These are phyloP conservation scores for Nicator chloris DNA, from an alignment of 2,113 vertebrate genomes.

Conservation along the genomic window DNA sequence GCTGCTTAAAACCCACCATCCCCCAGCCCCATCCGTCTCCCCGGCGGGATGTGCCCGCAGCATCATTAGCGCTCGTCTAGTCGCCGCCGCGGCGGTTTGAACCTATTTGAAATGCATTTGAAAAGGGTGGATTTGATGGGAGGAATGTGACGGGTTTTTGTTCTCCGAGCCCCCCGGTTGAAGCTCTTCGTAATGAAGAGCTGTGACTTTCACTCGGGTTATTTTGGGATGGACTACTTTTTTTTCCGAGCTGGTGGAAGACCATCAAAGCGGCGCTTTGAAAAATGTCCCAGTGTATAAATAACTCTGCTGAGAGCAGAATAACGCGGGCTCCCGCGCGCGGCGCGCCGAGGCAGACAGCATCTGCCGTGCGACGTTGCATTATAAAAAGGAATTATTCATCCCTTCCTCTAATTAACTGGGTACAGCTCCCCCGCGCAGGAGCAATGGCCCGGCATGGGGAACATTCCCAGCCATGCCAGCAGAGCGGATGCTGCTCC, in stretches of 20 bases:
- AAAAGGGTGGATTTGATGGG: constrained; percentile 58
- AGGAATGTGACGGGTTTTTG: constrained; percentile 57
- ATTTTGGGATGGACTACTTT: constrained; percentile 71
- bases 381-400: constrained; percentile 74
- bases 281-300: constrained; percentile 71
- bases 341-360: constrained; percentile 51
- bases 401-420: constrained; percentile 66
- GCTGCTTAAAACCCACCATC: neutral
- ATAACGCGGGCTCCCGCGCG: constrained; percentile 45
- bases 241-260: constrained; percentile 62
- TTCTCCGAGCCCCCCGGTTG: constrained; percentile 50
- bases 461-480: neutral
- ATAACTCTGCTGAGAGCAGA: constrained; percentile 69
- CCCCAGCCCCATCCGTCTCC: neutral
- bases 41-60: neutral
- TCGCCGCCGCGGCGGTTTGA: neutral
- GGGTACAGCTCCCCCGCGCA: neutral
- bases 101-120: constrained; percentile 60
- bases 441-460: neutral
- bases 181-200: constrained; percentile 59
- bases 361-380: constrained; percentile 28
- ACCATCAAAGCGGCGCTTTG: constrained; percentile 71
- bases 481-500: neutral
- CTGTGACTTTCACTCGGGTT: constrained; percentile 60
- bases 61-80: constrained; percentile 42